Conservation (phyloP, 2,797 vertebrate genomes). For the Ataeniobius toweri region DNA sequence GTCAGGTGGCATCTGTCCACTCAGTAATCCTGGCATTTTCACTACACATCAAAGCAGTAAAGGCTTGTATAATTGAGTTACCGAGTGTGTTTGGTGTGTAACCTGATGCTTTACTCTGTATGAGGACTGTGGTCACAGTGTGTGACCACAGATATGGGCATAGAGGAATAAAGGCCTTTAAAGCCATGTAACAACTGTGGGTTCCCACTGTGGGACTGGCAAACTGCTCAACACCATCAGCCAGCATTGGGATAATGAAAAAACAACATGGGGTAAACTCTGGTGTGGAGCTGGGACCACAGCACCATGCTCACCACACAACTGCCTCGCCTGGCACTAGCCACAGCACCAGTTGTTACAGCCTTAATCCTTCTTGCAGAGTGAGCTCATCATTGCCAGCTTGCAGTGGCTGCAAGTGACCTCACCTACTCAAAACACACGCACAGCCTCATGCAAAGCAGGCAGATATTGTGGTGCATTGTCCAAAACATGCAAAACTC, state of each 20-base stretch:
- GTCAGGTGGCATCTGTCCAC: slow-evolving; percentile 69
- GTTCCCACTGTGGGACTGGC: slow-evolving; percentile 67
- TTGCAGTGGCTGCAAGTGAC: slow-evolving; percentile 63
- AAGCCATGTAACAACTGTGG: slow-evolving; percentile 74
- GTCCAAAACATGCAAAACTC: slow-evolving; percentile 47
- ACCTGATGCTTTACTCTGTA: slow-evolving; percentile 62
- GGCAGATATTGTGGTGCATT: slow-evolving; percentile 16
- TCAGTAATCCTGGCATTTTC: slow-evolving; percentile 64
- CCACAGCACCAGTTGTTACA: slow-evolving; percentile 72
- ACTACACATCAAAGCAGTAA: slow-evolving; percentile 65
- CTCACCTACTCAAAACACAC: slow-evolving; percentile 48
- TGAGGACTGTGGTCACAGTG: slow-evolving; percentile 46
- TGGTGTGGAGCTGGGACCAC: slow-evolving; percentile 48
- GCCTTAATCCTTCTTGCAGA: slow-evolving; percentile 73
- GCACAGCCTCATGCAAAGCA: slow-evolving; percentile 43
- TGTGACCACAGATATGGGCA: slow-evolving; percentile 57
- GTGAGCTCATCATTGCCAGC: slow-evolving; percentile 73
- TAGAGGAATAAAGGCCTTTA: slow-evolving; percentile 33
- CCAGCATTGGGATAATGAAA: slow-evolving; percentile 67
- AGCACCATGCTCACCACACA: slow-evolving; percentile 50
- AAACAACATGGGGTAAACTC: slow-evolving; percentile 69
- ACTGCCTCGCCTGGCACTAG: slow-evolving; percentile 68
- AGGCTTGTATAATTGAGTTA: slow-evolving; percentile 77
- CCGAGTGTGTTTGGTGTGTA: slow-evolving; percentile 72
- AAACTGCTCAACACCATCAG: slow-evolving; percentile 29